Evolutionary conservation across 2,797 vertebrate genomes (phyloP).

Genomic region (Scolopax rusticola): DNA sequence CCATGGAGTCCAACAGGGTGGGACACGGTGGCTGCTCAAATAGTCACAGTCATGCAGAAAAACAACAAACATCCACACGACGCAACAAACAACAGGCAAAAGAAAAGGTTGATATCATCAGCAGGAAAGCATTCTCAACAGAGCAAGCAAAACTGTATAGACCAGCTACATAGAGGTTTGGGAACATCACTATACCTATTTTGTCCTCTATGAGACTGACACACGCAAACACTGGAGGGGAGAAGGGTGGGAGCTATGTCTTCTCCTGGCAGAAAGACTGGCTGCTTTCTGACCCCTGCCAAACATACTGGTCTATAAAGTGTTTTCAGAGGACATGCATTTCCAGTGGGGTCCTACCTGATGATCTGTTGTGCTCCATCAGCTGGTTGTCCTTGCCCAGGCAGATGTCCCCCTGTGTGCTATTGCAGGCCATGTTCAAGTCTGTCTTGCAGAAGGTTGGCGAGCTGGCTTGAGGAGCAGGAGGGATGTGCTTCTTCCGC

Average conservation of each 20-base stretch:
- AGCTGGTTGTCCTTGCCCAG: constrained; percentile 88
- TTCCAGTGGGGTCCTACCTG: constrained; percentile 87
- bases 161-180: constrained; percentile 75
- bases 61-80: constrained; percentile 77
- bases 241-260: constrained; percentile 54
- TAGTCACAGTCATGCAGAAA: constrained; percentile 77
- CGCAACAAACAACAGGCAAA: constrained; percentile 81
- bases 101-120: constrained; percentile 80
- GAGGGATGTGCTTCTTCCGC: constrained; percentile 97
- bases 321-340: constrained; percentile 67
- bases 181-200: constrained; percentile 54
- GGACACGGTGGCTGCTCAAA: constrained; percentile 73
- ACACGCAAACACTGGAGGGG: constrained; percentile 64
- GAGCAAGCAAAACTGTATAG: constrained; percentile 78
- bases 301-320: constrained; percentile 75
- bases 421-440: constrained; percentile 93
- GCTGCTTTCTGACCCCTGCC: constrained; percentile 60
- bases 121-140: constrained; percentile 78
- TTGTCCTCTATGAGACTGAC: constrained; percentile 65
- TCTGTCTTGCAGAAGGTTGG: constrained; percentile 95
- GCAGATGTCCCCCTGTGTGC: constrained; percentile 90
- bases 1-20: constrained; percentile 76
- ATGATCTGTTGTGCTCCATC: constrained; percentile 89
- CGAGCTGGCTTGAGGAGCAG: constrained; percentile 88
- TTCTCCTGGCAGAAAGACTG: constrained; percentile 73